Evolutionary conservation across 1,140 invertebrate genomes (phyloP), one percentile per base, ranked within the genome.

Genomic region (Drosophila yakuba): DNA sequence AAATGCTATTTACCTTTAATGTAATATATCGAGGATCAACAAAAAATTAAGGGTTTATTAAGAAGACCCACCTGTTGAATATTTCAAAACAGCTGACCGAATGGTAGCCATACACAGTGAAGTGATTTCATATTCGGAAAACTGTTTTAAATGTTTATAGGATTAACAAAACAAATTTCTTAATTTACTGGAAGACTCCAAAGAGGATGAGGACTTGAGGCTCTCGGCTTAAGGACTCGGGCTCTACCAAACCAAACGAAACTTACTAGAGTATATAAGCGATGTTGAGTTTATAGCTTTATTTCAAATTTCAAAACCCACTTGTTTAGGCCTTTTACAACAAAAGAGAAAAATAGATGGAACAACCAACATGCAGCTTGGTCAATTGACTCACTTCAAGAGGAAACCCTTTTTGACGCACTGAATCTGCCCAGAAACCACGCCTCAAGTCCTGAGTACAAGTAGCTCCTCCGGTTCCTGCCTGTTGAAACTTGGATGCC

Each of bases 401-500:
- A 7, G 25, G 12, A 17, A 17, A 2, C 10, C 3, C 12, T 2
- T 14, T 14, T 12, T 47, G 14, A 32, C 12, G 15, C 45, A 5
- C 12, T 10, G 1, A 15, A 14, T 45, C 7, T 32, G 14, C 10
- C 11, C 1, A 61, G 47, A 2, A 39, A 39, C 35, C 15, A 7
- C 23, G 35, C 12, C 7, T 15, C 39, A 5, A 28, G 35, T 35
- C 32, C 58, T 2, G 45, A 60, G 20, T 32, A 47, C 1, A 50
- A 59, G 20, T 11, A 50, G 5, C 23, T 60, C 4, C 11, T 60
- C 6, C 45, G 32, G 11, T 60, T 25, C 23, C 51, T 25, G 45
- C 47, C 20, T 52, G 35, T 20, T 12, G 35, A 25, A 51, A 51
- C 5, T 38, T 60, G 7, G 10, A 14, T 14, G 20, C 57, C 44